These are phyloP conservation scores for Drosophila testacea DNA, from an alignment of 2,888 invertebrate genomes.

Conservation along the genomic window DNA sequence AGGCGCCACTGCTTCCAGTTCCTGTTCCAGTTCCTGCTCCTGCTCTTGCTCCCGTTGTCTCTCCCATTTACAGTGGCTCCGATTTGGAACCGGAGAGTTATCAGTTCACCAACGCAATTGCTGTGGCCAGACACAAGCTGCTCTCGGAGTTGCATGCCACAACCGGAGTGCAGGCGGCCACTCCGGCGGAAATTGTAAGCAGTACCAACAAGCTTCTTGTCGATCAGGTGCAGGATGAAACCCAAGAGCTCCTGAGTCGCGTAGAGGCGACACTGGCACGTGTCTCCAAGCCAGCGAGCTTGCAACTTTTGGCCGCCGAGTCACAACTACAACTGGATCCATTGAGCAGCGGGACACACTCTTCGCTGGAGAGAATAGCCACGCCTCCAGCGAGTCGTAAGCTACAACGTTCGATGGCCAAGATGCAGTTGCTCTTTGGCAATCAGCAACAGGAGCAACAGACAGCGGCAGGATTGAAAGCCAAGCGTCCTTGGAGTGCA, in stretches of 20 bases:
- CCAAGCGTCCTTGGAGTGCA: conserved; percentile 32
- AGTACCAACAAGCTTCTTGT: conserved; percentile 1
- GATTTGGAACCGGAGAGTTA: conserved; percentile 61
- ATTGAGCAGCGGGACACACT: conserved; percentile 11
- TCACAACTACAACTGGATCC: conserved; percentile 14
- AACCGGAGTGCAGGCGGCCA: background rate
- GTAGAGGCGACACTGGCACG: conserved; percentile 56
- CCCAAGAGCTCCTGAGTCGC: conserved; percentile 39
- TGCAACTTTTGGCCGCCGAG: conserved; percentile 37
- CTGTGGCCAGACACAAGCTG: conserved; percentile 57
- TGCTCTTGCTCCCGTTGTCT: background rate
- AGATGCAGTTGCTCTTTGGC: conserved; percentile 76
- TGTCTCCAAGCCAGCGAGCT: conserved; percentile 28
- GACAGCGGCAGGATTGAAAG: background rate
- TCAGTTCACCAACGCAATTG: conserved; percentile 67
- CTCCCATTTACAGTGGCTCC: conserved; percentile 34
- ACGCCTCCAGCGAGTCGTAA: conserved; percentile 49
- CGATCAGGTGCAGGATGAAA: conserved; percentile 39
- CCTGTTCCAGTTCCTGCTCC: background rate
- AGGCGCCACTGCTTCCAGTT: background rate
- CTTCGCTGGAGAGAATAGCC: background rate
- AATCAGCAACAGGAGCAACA: background rate
- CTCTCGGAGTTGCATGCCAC: conserved; percentile 38
- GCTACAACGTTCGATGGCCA: conserved; percentile 77
- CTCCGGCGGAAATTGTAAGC: background rate